phyloP scores from a whole-genome alignment of 2,113 vertebrate species.

The Pipra filicauda region DNA sequence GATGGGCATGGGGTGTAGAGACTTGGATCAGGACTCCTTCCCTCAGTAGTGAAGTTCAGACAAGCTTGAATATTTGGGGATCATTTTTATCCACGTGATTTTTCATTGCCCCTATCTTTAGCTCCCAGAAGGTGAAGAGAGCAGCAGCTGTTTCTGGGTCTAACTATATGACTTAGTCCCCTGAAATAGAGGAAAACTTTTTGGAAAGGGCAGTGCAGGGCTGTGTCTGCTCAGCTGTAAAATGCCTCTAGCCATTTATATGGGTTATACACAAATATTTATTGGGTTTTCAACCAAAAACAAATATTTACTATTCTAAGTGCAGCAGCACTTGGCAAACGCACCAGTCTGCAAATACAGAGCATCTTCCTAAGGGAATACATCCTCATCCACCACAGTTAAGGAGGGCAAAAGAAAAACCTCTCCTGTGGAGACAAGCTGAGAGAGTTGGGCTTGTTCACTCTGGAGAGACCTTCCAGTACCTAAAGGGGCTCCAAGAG shows the following conservation, averaged over 20 bases:
- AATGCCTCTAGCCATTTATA: neutral
- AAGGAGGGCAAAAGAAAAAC: neutral
- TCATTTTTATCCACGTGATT: neutral
- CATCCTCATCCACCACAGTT: neutral
- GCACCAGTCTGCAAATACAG: neutral
- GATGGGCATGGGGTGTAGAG: neutral
- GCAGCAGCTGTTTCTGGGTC: neutral
- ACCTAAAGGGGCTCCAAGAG: neutral
- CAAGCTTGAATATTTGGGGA: neutral
- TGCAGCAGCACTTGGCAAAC: neutral
- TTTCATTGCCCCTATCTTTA: neutral
- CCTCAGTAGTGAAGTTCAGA: neutral
- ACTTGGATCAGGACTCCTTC: neutral
- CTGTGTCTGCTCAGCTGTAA: neutral
- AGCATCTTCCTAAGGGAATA: conserved; percentile 31
- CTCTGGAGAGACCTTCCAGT: neutral
- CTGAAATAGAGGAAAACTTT: neutral
- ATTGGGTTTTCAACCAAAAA: conserved; percentile 10
- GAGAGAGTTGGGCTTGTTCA: neutral
- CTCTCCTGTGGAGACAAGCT: neutral
- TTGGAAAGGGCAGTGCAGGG: neutral
- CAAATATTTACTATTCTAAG: conserved; percentile 50
- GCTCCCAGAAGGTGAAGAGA: neutral
- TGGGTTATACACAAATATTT: conserved; percentile 26
- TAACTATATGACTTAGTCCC: neutral